A percentile compares a stretch with the other conserved stretches of the same genome.
phyloP scores from a whole-genome alignment of 2,888 invertebrate genomes.

The Pandemis corylana region DNA sequence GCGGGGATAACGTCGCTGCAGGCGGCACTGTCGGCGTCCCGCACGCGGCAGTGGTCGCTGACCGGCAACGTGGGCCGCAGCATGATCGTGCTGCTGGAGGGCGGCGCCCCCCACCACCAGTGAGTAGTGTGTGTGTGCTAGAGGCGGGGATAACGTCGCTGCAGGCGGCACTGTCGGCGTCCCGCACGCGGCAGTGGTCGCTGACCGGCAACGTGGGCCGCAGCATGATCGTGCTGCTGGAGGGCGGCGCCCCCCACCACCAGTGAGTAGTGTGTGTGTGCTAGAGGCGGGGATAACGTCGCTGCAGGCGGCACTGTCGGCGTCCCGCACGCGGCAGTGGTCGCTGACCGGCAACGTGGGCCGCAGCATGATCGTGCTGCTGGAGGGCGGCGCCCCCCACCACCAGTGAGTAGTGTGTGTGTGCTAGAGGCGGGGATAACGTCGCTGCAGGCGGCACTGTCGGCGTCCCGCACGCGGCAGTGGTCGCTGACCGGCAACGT shows the following conservation, averaged over 20 bases:
- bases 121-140: constrained; percentile 84
- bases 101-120: constrained; percentile 95
- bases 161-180: constrained; percentile 92
- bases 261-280: constrained; percentile 89
- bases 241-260: constrained; percentile 95
- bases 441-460: constrained; percentile 95
- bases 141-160: neutral
- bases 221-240: constrained; percentile 95
- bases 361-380: constrained; percentile 94
- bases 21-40: constrained; percentile 95
- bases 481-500: constrained; percentile 95
- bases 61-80: constrained; percentile 96
- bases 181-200: constrained; percentile 94
- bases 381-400: constrained; percentile 95
- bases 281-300: neutral
- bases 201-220: constrained; percentile 95
- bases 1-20: neutral
- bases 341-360: constrained; percentile 96
- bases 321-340: constrained; percentile 94
- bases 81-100: constrained; percentile 96
- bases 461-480: constrained; percentile 95
- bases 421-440: constrained; percentile 95
- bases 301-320: constrained; percentile 90
- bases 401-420: constrained; percentile 92
- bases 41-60: constrained; percentile 93